Percentiles rank a stretch among this genome's conserved stretches.
These are phyloP conservation scores for Epinephelus moara DNA, from an alignment of 2,113 vertebrate genomes.

Conservation along the genomic window DNA sequence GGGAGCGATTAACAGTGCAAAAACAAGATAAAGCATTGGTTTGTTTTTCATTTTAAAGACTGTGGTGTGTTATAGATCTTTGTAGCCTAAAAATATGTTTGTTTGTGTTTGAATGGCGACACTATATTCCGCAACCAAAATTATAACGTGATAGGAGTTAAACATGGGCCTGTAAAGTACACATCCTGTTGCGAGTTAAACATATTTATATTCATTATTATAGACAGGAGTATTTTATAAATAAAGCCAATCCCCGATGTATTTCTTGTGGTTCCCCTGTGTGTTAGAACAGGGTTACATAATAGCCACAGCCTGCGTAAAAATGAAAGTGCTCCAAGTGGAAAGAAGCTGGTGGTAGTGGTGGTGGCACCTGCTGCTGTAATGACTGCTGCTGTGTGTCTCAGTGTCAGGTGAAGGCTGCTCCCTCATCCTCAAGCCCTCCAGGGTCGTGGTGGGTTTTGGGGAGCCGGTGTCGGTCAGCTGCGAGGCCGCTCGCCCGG, in stretches of 20 bases:
- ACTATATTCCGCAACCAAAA: background rate
- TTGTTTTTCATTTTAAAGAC: background rate
- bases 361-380: background rate
- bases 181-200: background rate
- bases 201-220: background rate
- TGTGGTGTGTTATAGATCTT: background rate
- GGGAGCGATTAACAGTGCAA: background rate
- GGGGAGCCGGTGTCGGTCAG: conserved; percentile 83
- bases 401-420: conserved; percentile 83
- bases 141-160: background rate
- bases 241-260: background rate
- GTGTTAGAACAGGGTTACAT: conserved; percentile 41
- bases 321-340: background rate
- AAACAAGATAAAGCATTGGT: background rate
- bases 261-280: background rate
- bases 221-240: background rate
- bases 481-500: conserved; percentile 83
- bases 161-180: background rate
- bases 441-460: conserved; percentile 85
- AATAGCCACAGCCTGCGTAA: conserved; percentile 8
- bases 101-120: background rate
- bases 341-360: background rate
- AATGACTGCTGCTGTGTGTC: conserved; percentile 17
- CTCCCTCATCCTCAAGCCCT: conserved; percentile 83
- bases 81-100: background rate